Percentiles rank a stretch among this genome's conserved stretches.
Conservation (phyloP, 2,888 invertebrate genomes). For the Cephus pygmeus region DNA sequence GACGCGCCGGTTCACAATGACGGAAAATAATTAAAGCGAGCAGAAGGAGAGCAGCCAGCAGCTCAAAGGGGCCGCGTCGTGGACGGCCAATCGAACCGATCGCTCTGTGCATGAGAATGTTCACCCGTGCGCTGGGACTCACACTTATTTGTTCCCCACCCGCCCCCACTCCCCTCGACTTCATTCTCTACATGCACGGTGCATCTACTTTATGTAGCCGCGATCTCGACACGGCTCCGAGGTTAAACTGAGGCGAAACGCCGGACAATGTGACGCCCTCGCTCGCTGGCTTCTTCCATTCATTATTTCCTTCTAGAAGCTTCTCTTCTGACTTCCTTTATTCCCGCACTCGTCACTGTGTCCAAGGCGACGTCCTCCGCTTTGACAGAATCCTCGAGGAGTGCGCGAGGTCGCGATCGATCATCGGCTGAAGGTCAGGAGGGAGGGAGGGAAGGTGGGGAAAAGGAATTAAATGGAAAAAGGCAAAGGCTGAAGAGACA, state of each 20-base stretch:
- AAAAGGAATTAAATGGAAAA: conserved; percentile 21
- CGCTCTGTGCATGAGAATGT: conserved; percentile 10
- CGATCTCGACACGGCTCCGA: neutral
- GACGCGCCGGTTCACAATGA: conserved; percentile 47
- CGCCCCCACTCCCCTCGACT: neutral
- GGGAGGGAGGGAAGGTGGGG: neutral
- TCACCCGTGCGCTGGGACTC: neutral
- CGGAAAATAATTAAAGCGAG: conserved; percentile 57
- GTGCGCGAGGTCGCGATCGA: neutral
- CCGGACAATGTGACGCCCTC: conserved; percentile 8
- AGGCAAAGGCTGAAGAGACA: neutral
- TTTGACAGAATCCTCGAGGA: neutral
- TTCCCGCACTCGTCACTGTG: conserved; percentile 61
- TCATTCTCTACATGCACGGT: neutral
- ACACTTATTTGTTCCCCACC: neutral
- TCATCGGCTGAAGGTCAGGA: neutral
- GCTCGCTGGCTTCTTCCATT: conserved; percentile 49
- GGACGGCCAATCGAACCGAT: conserved; percentile 40
- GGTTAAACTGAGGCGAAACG: conserved; percentile 10
- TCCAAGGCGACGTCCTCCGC: conserved; percentile 28
- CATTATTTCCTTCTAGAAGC: conserved; percentile 69
- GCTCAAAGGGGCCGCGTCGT: conserved; percentile 51
- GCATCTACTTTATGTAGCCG: neutral
- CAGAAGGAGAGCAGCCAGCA: conserved; percentile 35
- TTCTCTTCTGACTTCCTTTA: conserved; percentile 70